Evolutionary conservation across 2,888 invertebrate genomes (phyloP).

Genomic region (Parthenolecanium corni): DNA sequence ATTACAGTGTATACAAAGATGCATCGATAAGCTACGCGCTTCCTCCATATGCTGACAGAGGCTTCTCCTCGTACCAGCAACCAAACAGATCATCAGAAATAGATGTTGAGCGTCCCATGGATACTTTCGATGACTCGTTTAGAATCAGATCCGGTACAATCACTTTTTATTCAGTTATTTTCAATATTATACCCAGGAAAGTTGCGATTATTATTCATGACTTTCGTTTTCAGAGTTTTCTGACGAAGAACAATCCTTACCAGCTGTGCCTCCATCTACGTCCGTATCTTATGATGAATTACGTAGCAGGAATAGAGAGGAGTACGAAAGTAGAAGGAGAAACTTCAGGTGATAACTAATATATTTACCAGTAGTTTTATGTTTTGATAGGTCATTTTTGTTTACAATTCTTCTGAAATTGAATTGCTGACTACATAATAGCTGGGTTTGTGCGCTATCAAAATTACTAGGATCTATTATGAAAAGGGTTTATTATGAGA

Average conservation of each 20-base stretch:
- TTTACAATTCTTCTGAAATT: not conserved
- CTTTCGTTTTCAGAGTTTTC: conserved; percentile 9
- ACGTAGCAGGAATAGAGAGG: conserved; percentile 56
- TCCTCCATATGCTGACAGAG: conserved; percentile 26
- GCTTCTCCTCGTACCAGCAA: conserved; percentile 22
- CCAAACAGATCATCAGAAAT: conserved; percentile 42
- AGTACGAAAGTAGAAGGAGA: conserved; percentile 41
- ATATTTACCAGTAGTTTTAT: not conserved
- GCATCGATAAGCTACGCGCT: conserved; percentile 14
- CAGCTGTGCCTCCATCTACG: not conserved
- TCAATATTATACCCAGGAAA: conserved; percentile 6
- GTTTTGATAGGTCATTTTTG: not conserved
- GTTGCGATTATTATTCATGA: not conserved
- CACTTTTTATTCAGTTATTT: conserved; percentile 36
- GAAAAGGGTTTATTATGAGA: too few relatives aligned
- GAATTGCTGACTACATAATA: too few relatives aligned
- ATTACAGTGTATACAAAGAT: conserved; percentile 7
- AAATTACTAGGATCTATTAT: too few relatives aligned
- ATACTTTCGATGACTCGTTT: conserved; percentile 48
- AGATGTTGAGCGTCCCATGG: conserved; percentile 51
- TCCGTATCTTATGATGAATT: conserved; percentile 55
- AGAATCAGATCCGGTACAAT: conserved; percentile 45
- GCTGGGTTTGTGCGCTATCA: too few relatives aligned
- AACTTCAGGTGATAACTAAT: conserved; percentile 36
- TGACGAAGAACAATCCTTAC: conserved; percentile 24